Evolutionary conservation across 2,113 vertebrate species (phyloP).

Genomic region (Sclerurus mexicanus): DNA sequence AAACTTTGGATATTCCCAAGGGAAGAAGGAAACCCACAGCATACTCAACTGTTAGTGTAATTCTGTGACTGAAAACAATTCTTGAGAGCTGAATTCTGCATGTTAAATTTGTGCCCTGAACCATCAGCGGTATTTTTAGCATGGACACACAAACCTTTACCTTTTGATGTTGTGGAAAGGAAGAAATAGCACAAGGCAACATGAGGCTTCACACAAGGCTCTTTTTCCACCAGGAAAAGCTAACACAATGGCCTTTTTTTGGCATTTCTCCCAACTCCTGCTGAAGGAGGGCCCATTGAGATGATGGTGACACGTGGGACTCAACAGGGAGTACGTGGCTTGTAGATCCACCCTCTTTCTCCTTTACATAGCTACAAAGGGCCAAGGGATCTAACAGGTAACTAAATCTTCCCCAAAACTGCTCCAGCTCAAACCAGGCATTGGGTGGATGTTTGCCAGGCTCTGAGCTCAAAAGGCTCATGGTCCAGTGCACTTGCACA

Average conservation of each 20-base stretch:
- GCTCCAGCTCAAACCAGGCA: not conserved
- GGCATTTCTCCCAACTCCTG: not conserved
- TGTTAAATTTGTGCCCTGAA: not conserved
- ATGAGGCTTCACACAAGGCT: not conserved
- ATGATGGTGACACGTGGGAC: not conserved
- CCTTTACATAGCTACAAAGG: not conserved
- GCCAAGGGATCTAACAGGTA: not conserved
- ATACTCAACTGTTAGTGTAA: not conserved
- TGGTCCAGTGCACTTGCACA: not conserved
- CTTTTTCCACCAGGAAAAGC: not conserved
- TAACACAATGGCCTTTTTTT: not conserved
- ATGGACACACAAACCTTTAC: not conserved
- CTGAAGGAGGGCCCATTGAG: not conserved
- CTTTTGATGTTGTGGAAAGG: not conserved
- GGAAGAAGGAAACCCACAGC: not conserved
- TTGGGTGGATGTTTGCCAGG: not conserved
- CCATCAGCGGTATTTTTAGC: not conserved
- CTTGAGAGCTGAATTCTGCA: not conserved
- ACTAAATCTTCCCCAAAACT: not conserved
- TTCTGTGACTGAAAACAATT: not conserved
- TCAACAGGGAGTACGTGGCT: not conserved
- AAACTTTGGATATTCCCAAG: not conserved
- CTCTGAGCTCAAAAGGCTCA: not conserved
- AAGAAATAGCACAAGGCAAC: not conserved
- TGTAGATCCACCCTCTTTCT: not conserved